Evolutionary conservation across 1,140 invertebrate genomes (phyloP), one percentile per base, ranked within the genome.

Genomic region (Trichonephila inaurata): DNA sequence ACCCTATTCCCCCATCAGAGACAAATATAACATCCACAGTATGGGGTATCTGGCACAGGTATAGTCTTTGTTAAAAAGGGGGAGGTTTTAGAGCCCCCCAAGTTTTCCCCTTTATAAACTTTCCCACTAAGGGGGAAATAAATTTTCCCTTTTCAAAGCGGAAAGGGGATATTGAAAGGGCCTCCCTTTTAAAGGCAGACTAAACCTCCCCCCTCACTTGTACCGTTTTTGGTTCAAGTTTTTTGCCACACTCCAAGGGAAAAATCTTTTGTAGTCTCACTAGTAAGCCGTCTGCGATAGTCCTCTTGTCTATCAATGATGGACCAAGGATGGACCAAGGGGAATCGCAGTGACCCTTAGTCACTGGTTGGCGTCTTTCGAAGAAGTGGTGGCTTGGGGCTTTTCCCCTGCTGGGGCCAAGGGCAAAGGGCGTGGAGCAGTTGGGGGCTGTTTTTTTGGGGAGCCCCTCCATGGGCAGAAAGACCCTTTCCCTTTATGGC

Each of bases 401-500:
- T n/a, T n/a, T 40, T 12, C 51, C 44, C 61, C 91, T 92, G 0
- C 92, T 86, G 6, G 88, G 81, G 83, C 12, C n/a, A n/a, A n/a
- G n/a, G n/a, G n/a, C n/a, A n/a, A 14, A 33, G 16, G 77, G 60
- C 10, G 44, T 66, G 40, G 69, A 21, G 8, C 77, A 60, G 24
- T 81, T 89, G n/a, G 19, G 85, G 90, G 69, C 91, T 94, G 87
- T 94, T 94, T 40, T 94, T 77, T 94, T 94, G 62, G 94, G 6
- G 92, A 94, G 6, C 60, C 62, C 44, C n/a, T 97, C 97, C 24
- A 96, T 95, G 28, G 97, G 97, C 94, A 98, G 97, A n/a, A 8
- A 98, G 96, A 0, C 98, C 98, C n/a, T n/a, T n/a, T 95, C 99
- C 98, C 96, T 99, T 95, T 88, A 94, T 89, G 72, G 24, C 60